Evolutionary conservation across 2,113 vertebrate genomes (phyloP), one percentile per base, ranked within the genome.

Genomic region (Telmatochromis sp.): DNA sequence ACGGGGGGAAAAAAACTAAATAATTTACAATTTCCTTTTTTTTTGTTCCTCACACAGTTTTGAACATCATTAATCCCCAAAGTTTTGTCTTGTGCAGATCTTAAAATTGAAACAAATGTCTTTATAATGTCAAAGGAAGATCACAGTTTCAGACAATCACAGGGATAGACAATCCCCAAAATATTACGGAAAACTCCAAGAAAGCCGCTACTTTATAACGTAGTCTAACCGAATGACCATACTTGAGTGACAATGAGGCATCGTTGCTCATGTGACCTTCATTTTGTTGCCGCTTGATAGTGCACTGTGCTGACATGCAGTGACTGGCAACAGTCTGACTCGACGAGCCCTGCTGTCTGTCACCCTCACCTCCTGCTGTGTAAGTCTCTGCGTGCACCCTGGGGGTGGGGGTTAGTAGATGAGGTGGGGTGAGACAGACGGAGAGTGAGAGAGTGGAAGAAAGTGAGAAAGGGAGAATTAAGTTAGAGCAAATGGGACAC

Each of bases 321-420:
- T 89, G 89, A 91, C 83, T 93, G 89, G 88, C 89, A 90, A 86
- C 88, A 57, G 88, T 90, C 84, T 89, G 82, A 87, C 89, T 83
- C 84, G 37, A 87, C 92, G 82, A 86, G 90, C 81, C 82, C 84
- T 87, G 80, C 91, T 91, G 92, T 93, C 93, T 94, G 84, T 92
- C 91, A 92, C 90, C 90, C 91, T 90, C 87, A 81, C 89, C 94
- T 90, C 94, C 92, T 86, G 93, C 93, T 94, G 94, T 53, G 91
- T 80, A 89, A 92, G 92, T 86, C 86, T 89, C 89, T 84, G 81
- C 79, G 73, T 85, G 79, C 86, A 87, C 86, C 83, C 86, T 63
- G 47, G 81, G 33, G 81, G 73, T 73, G 23, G 71, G 71, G 71
- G 42, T 47, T 42, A 71, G 31, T 23, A 63, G 21, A 79, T 6